These are phyloP conservation scores for Spinus pinus DNA, from an alignment of 2,797 vertebrate genomes.

Conservation along the genomic window DNA sequence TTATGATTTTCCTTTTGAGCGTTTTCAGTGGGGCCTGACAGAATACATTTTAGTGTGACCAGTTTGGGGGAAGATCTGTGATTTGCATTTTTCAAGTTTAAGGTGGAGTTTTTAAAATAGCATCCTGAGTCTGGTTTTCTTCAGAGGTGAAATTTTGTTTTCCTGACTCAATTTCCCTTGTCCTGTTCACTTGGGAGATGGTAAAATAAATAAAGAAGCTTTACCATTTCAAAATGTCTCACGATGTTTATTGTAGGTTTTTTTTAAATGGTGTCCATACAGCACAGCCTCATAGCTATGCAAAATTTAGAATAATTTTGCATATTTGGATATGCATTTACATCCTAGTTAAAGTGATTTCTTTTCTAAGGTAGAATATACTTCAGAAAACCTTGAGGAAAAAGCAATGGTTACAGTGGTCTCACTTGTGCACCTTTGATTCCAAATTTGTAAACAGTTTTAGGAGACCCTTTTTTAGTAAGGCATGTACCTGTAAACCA, in stretches of 20 bases:
- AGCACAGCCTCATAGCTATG: neutral
- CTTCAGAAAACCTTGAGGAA: neutral
- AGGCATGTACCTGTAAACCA: neutral
- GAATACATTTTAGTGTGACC: neutral
- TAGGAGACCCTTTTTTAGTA: neutral
- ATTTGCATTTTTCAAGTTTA: neutral
- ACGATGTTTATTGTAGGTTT: neutral
- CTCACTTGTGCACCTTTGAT: neutral
- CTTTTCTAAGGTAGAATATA: neutral
- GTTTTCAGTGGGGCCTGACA: neutral
- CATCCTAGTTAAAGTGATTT: neutral
- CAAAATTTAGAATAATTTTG: neutral
- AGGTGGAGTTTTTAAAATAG: neutral
- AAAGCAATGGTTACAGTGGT: neutral
- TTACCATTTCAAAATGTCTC: neutral
- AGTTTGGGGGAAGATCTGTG: neutral
- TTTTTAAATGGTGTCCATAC: neutral
- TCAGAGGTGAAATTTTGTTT: neutral
- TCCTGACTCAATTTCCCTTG: neutral
- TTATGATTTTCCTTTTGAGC: neutral
- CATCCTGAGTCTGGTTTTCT: neutral
- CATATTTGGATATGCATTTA: neutral
- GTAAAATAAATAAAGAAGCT: neutral
- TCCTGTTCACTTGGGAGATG: neutral
- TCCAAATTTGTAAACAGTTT: neutral